Conservation (phyloP, 2,888 invertebrate species). For the Lucinisca nassula region DNA sequence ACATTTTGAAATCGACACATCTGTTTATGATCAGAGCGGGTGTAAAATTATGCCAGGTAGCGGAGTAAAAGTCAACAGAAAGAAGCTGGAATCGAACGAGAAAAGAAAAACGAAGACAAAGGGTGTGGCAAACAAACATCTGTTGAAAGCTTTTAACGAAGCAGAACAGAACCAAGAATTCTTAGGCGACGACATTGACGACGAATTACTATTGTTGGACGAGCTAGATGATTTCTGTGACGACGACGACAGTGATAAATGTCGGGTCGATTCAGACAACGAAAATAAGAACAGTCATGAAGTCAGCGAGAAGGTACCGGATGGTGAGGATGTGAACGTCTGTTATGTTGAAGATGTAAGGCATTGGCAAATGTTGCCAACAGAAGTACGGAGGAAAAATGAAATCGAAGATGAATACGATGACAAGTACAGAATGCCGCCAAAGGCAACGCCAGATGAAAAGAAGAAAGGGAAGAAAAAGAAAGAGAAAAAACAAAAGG, state of each 20-base stretch:
- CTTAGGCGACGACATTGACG: background rate
- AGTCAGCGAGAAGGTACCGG: background rate
- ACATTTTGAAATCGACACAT: background rate
- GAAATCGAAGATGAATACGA: background rate
- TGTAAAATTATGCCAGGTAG: background rate
- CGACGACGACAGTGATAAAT: background rate
- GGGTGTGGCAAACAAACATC: slow-evolving; percentile 1
- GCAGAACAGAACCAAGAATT: background rate
- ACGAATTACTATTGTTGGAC: background rate
- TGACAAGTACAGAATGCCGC: background rate
- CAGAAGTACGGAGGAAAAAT: background rate
- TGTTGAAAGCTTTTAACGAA: background rate
- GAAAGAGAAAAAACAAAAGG: background rate
- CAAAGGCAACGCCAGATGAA: background rate
- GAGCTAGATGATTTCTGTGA: background rate
- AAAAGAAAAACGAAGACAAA: background rate
- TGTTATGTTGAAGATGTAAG: background rate
- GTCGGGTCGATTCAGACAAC: background rate
- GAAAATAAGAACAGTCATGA: background rate
- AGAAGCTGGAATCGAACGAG: background rate
- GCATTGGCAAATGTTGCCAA: slow-evolving; percentile 8
- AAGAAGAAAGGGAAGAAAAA: slow-evolving; percentile 8
- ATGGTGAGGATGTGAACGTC: background rate
- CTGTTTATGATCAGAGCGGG: background rate
- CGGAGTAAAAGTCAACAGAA: background rate